Conservation (phyloP, 2,797 vertebrate species). For the Acomys russatus region DNA sequence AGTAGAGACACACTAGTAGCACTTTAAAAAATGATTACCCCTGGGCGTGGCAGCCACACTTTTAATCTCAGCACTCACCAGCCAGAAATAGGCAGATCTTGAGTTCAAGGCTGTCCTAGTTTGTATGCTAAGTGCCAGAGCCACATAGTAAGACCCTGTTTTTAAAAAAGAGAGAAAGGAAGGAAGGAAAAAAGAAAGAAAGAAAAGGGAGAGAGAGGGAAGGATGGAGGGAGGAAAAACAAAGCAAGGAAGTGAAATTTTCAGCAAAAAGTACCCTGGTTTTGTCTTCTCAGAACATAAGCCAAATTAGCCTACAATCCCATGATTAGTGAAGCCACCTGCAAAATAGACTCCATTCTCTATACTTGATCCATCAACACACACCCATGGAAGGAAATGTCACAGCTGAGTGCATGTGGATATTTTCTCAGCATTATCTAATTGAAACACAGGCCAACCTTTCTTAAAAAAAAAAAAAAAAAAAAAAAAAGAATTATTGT, state of each 20-base stretch:
- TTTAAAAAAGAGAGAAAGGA: background rate
- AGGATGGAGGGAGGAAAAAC: background rate
- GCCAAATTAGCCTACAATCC: background rate
- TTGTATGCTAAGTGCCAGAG: background rate
- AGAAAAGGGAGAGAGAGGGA: background rate
- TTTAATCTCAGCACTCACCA: background rate
- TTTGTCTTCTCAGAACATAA: conserved; percentile 69
- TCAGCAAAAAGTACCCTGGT: conserved; percentile 36
- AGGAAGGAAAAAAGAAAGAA: accelerated
- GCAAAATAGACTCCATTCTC: background rate
- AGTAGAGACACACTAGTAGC: conserved; percentile 66
- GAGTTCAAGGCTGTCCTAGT: background rate
- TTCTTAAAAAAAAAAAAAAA: conserved; percentile 66
- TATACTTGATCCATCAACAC: background rate
- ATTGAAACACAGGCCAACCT: conserved; percentile 49
- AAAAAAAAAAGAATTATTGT: conserved; percentile 55
- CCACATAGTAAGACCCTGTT: background rate
- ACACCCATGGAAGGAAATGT: conserved; percentile 2
- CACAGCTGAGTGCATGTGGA: conserved; percentile 45
- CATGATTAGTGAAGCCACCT: background rate
- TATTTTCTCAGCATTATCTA: conserved; percentile 71
- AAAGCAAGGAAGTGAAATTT: background rate
- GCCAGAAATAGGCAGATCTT: background rate
- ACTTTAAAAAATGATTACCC: conserved; percentile 79
- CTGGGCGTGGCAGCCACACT: background rate